These are phyloP conservation scores for Acrossocheilus wenchowensis DNA, from an alignment of 2,797 vertebrate genomes.

Conservation along the genomic window DNA sequence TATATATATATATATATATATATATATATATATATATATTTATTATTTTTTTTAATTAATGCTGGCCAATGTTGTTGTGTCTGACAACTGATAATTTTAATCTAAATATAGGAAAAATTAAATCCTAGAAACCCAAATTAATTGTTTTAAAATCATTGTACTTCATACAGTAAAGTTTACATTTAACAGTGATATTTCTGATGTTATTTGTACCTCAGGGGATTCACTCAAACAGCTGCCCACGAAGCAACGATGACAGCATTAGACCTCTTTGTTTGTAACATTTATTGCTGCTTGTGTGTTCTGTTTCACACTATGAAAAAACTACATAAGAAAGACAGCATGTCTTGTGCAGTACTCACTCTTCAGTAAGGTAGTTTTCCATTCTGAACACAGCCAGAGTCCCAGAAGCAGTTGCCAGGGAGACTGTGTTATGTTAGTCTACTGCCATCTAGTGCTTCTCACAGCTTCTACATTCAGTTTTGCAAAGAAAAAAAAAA, in stretches of 20 bases:
- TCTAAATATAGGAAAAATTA: background rate
- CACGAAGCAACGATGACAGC: background rate
- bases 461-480: background rate
- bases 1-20: too few relatives aligned
- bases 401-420: background rate
- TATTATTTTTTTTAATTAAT: too few relatives aligned
- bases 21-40: too few relatives aligned
- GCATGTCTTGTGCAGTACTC: background rate
- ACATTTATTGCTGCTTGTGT: background rate
- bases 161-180: background rate
- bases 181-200: background rate
- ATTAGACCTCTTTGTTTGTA: background rate
- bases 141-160: background rate
- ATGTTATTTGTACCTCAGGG: background rate
- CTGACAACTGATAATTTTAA: background rate
- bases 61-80: background rate
- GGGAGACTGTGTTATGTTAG: slow-evolving; percentile 26
- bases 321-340: background rate
- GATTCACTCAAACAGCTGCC: background rate
- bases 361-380: background rate
- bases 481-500: background rate
- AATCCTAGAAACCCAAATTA: background rate
- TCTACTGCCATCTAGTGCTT: slow-evolving; percentile 49
- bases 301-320: background rate
- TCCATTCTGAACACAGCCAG: background rate